Evolutionary conservation across 1,140 invertebrate species (phyloP).

Genomic region (Phthorimaea operculella): DNA sequence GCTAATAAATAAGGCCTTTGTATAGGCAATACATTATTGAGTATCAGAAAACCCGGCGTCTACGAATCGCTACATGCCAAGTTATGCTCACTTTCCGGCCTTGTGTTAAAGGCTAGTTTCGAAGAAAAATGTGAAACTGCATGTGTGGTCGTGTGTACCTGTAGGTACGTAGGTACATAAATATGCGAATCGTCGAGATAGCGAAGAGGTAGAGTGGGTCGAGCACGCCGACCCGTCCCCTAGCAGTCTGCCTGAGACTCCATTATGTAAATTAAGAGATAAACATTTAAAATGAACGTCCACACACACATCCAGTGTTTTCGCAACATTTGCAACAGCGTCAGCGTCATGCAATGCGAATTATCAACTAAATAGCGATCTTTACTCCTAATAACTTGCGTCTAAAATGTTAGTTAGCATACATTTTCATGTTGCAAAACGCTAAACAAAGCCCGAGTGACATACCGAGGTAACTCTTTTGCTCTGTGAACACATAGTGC

Average conservation of each 20-base stretch:
- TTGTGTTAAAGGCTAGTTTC: background rate
- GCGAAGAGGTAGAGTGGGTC: background rate
- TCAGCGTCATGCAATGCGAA: background rate
- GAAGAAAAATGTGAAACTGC: background rate
- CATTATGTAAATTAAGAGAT: slow-evolving; percentile 47
- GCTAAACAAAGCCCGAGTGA: too few relatives aligned
- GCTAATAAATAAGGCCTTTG: too few relatives aligned
- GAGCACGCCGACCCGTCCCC: slow-evolving; percentile 18
- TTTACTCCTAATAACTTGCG: background rate
- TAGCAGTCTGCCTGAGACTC: slow-evolving; percentile 36
- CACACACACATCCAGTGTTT: slow-evolving; percentile 1
- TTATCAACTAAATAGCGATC: background rate
- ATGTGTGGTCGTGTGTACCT: background rate
- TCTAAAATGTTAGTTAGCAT: slow-evolving; percentile 1
- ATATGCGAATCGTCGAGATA: background rate
- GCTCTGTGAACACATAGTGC: too few relatives aligned
- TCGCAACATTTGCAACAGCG: background rate
- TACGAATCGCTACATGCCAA: too few relatives aligned
- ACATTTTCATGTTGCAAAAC: too few relatives aligned
- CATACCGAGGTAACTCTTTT: too few relatives aligned
- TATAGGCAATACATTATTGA: too few relatives aligned
- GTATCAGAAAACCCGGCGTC: too few relatives aligned
- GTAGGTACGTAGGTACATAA: background rate
- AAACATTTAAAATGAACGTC: slow-evolving; percentile 41
- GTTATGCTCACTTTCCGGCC: too few relatives aligned